Base-by-base conservation (phyloP, 2,797 vertebrate species). In the Danio kyathit region DNA sequence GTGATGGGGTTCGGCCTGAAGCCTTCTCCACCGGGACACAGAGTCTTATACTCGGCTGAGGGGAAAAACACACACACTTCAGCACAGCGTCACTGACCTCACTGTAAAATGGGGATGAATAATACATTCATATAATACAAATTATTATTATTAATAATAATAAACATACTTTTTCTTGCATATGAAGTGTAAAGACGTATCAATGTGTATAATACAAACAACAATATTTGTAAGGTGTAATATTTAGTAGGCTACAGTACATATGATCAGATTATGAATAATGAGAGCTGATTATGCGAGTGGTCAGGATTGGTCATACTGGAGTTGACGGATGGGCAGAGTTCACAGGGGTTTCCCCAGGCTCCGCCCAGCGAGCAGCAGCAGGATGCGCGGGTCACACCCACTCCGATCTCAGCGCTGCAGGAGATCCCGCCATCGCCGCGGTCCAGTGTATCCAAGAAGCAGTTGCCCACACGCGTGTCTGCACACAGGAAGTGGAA, bases 301-400 rank as follows among this genome's bases (percentile, higher is more conserved):
- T 1, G 29, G 1, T 29, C 29, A 29, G 29, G 29, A 29, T 29
- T 29, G 29, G 43, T 87, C 96, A 76, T 95, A 99, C 97, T 96
- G 16, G 96, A 96, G 90, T 98, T 98, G 87, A 93, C 87, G 0
- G 88, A 80, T 0, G 97, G 97, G 76, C 97, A 99, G 0, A 96
- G 93, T 93, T 99, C 97, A 5, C 98, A 99, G 51, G 97, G 97
- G 84, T 95, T 96, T 49, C 97, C 98, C 98, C 97, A 99, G 0
- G 97, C 97, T 13, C 90, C 92, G 64, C 96, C 96, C 82, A 95
- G 88, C 0, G 97, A 98, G 87, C 97, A 99, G 89, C 97, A 99
- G 86, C 97, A 99, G 69, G 97, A 98, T 0, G 96, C 97, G 0
- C 96, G 85, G 14, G 95, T 95, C 88, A 99, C 95, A 0, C 96